Percentiles rank a stretch among this genome's conserved stretches.
phyloP scores from a whole-genome alignment of 2,113 vertebrate species.

The Monarcha castaneiventris region DNA sequence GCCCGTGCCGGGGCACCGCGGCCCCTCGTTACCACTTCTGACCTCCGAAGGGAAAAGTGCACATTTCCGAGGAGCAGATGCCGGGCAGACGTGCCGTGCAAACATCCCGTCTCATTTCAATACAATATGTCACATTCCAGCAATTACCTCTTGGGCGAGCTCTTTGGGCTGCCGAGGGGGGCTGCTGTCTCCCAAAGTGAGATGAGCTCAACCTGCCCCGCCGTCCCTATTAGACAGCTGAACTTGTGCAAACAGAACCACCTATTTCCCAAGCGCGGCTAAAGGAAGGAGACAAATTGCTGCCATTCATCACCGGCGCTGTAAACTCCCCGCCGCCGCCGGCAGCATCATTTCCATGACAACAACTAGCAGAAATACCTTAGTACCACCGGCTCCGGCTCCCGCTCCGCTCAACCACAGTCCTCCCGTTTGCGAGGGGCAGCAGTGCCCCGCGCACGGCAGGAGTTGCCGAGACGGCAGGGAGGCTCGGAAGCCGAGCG shows the following conservation, averaged over 20 bases:
- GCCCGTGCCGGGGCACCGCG: slow-evolving; percentile 57
- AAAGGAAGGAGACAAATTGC: slow-evolving; percentile 71
- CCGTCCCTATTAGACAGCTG: slow-evolving; percentile 22
- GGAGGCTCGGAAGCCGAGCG: not conserved
- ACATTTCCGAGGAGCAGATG: slow-evolving; percentile 34
- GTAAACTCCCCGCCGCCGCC: slow-evolving; percentile 68
- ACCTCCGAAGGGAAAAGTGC: slow-evolving; percentile 57
- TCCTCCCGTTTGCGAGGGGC: slow-evolving; percentile 52
- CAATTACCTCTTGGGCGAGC: slow-evolving; percentile 59
- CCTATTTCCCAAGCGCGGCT: slow-evolving; percentile 50
- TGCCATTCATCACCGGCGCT: slow-evolving; percentile 69
- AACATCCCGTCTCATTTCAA: slow-evolving; percentile 69
- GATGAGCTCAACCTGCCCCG: slow-evolving; percentile 33
- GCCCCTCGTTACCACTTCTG: slow-evolving; percentile 46
- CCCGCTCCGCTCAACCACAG: slow-evolving; percentile 9
- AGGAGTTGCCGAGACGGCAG: not conserved
- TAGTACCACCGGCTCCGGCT: slow-evolving; percentile 72
- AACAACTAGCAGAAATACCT: slow-evolving; percentile 86
- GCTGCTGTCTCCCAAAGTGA: not conserved
- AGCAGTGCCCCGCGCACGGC: slow-evolving; percentile 9
- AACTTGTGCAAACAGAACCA: slow-evolving; percentile 46
- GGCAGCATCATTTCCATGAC: slow-evolving; percentile 97
- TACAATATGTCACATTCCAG: slow-evolving; percentile 63
- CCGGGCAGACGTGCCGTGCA: slow-evolving; percentile 63
- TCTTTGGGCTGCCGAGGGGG: slow-evolving; percentile 8